phyloP scores from a whole-genome alignment of 1,140 invertebrate species.

The Calliphora vicina region DNA sequence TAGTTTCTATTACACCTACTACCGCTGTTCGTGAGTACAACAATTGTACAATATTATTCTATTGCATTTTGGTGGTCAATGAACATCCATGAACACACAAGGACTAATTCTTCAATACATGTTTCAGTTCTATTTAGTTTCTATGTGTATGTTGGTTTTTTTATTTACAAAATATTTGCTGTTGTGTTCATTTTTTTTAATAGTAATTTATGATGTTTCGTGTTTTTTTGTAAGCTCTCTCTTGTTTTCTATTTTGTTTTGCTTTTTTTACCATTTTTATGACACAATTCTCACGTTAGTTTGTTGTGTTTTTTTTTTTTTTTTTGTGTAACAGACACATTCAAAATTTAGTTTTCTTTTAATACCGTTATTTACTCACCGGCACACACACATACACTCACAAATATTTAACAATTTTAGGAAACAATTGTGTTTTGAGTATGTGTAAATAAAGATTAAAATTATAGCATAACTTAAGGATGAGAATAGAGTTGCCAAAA shows the following conservation, averaged over 20 bases:
- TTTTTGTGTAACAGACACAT: background rate
- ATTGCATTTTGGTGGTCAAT: constrained; percentile 20
- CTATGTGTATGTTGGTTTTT: background rate
- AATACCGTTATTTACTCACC: background rate
- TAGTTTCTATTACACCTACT: background rate
- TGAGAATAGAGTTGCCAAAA: background rate
- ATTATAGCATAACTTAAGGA: background rate
- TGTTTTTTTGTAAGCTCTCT: background rate
- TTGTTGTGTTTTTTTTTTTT: background rate
- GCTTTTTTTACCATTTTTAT: background rate
- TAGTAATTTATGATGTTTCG: too few species aligned
- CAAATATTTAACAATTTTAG: background rate
- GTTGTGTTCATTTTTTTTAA: too few species aligned
- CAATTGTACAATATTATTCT: background rate
- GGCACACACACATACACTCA: background rate
- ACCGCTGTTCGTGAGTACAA: background rate
- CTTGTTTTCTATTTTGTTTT: background rate
- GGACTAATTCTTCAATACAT: background rate
- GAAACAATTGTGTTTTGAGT: background rate
- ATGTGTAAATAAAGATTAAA: background rate
- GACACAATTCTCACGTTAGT: constrained; percentile 9
- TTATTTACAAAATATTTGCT: background rate
- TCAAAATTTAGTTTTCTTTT: background rate
- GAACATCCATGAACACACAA: constrained; percentile 8
- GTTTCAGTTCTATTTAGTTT: background rate